These are phyloP conservation scores for Drusus annulatus DNA, from an alignment of 1,140 invertebrate species.

Conservation along the genomic window DNA sequence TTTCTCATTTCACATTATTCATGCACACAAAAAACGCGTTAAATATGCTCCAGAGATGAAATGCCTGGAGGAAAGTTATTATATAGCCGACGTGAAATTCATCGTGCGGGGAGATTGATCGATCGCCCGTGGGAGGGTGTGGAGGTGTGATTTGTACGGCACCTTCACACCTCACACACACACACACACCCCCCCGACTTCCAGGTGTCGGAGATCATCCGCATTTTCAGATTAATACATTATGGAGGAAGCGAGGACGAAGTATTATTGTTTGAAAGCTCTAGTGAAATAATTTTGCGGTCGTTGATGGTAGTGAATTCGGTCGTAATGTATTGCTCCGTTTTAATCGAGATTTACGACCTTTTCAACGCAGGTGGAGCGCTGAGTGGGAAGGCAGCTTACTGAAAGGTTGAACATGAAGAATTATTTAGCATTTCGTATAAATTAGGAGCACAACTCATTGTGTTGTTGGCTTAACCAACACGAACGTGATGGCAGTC, in stretches of 20 bases:
- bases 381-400: too few species aligned
- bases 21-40: slow-evolving; percentile 22
- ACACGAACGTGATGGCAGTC: too few species aligned
- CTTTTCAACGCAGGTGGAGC: too few species aligned
- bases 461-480: too few species aligned
- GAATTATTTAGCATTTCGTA: too few species aligned
- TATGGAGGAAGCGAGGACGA: neutral
- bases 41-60: slow-evolving; percentile 30
- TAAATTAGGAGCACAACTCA: too few species aligned
- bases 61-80: slow-evolving; percentile 17
- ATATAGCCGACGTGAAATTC: slow-evolving; percentile 17
- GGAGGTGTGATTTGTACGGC: slow-evolving; percentile 24
- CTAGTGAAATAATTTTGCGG: slow-evolving; percentile 1
- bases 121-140: neutral
- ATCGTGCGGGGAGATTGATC: slow-evolving; percentile 41
- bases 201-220: neutral
- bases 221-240: slow-evolving; percentile 21
- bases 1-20: neutral
- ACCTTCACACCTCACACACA: neutral
- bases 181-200: too few species aligned
- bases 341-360: too few species aligned
- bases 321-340: too few species aligned
- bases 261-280: neutral
- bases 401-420: too few species aligned
- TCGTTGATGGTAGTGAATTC: neutral